phyloP scores from a whole-genome alignment of 2,888 invertebrate genomes.

The Lottia scabra region DNA sequence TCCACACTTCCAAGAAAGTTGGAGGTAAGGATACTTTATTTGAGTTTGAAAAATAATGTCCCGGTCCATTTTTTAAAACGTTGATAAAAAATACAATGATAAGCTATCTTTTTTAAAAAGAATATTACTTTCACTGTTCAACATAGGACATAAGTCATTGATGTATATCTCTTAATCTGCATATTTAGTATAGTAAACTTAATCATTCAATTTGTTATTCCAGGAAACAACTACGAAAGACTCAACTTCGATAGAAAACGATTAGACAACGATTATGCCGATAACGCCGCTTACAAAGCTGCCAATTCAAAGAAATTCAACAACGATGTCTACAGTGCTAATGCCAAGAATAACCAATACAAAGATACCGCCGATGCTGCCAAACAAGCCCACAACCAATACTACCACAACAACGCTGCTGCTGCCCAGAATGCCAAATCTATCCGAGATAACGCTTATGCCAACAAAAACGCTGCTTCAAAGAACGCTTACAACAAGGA shows the following conservation, averaged over 20 bases:
- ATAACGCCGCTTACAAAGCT: background rate
- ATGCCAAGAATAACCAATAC: background rate
- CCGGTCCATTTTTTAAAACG: too few species aligned
- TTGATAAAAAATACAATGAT: too few species aligned
- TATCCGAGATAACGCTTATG: background rate
- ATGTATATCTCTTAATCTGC: too few species aligned
- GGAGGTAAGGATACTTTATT: background rate
- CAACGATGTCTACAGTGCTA: constrained; percentile 1
- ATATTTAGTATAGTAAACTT: too few species aligned
- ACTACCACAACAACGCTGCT: constrained; percentile 2
- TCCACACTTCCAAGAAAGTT: background rate
- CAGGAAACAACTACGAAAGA: constrained; percentile 2
- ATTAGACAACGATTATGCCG: background rate
- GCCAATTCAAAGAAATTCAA: background rate
- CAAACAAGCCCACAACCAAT: background rate
- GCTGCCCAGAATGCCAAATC: background rate
- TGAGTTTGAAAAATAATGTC: too few species aligned
- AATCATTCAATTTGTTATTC: background rate
- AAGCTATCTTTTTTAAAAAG: too few species aligned
- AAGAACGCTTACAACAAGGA: background rate
- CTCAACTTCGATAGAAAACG: background rate
- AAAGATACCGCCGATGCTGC: background rate
- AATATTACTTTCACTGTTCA: too few species aligned
- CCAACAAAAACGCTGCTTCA: background rate
- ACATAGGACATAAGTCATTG: too few species aligned